Base-by-base conservation (phyloP, 2,888 invertebrate genomes). In the Xanthia togata region DNA sequence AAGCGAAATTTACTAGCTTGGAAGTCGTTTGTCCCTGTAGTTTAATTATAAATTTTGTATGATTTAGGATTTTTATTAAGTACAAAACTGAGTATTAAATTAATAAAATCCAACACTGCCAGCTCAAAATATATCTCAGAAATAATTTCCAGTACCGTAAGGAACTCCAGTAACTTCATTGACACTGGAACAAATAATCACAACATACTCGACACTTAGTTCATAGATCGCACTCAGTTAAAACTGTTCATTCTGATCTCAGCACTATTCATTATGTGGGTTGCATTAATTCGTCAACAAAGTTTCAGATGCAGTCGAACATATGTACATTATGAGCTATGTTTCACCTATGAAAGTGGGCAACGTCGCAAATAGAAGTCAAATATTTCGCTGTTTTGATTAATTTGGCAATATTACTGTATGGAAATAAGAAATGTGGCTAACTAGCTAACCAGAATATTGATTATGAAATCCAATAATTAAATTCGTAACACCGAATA, bases 261-360 rank as follows among this genome's bases (percentile, higher is more conserved):
- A 26, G 14, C 35, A 23, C 44, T 59, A 64, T 26, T 23, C 53
- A 55, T 35, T 65, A 50, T 53, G 71, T 57, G 41, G 44, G 57
- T n/a, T 62, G 59, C 67, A 72, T 72, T 71, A 35, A 70, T 57
- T 79, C 20, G 47, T 38, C 47, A 47, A 55, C 62, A 59, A 76
- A 70, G 70, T 82, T 84, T 63, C 72, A 55, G 47, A 60, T 69
- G 80, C 50, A 79, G 35, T 60, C n/a, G 50, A 79, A 71, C 62
- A 12, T 60, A 44, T 8, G 14, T 8, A 31, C 31, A 31, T 31
- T 31, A 31, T 2, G 31, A 31, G 31, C 31, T 1, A 2, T 31
- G 1, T 2, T 31, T 31, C 31, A n/a, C n/a, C n/a, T n/a, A n/a
- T 31, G 31, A 31, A 31, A 31, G 31, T 31, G 31, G 31, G 31